Evolutionary conservation across 2,888 invertebrate species (phyloP).

Genomic region (Melanchra persicariae): DNA sequence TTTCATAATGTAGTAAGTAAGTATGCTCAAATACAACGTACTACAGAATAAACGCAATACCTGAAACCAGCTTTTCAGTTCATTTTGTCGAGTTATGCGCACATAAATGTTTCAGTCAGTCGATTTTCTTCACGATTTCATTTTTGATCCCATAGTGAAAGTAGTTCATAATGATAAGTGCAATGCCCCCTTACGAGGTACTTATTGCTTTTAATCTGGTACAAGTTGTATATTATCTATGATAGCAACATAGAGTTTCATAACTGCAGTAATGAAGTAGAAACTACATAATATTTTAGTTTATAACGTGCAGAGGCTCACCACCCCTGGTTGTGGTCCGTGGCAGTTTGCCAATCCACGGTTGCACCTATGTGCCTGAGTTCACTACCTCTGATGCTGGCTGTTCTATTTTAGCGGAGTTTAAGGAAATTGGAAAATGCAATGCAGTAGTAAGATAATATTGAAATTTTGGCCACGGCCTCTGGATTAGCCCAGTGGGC

Average conservation of each 20-base stretch:
- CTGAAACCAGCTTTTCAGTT: too few species aligned
- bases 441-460: neutral
- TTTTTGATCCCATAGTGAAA: too few species aligned
- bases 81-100: too few species aligned
- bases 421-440: slow-evolving; percentile 26
- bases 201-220: too few species aligned
- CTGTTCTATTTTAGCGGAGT: neutral
- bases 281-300: neutral
- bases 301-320: slow-evolving; percentile 16
- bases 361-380: slow-evolving; percentile 21
- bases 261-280: slow-evolving; percentile 4
- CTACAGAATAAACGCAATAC: too few species aligned
- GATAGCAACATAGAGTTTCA: neutral
- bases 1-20: too few species aligned
- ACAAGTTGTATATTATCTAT: too few species aligned
- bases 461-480: neutral
- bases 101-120: too few species aligned
- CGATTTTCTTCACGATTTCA: too few species aligned
- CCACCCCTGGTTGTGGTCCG: neutral
- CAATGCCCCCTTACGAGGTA: too few species aligned
- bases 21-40: too few species aligned
- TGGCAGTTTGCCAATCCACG: slow-evolving; percentile 48
- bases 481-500: neutral
- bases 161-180: too few species aligned
- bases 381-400: slow-evolving; percentile 10